Evolutionary conservation across 2,888 invertebrate species (phyloP), one percentile per base, ranked within the genome.

Genomic region (Loripinus fragilis): DNA sequence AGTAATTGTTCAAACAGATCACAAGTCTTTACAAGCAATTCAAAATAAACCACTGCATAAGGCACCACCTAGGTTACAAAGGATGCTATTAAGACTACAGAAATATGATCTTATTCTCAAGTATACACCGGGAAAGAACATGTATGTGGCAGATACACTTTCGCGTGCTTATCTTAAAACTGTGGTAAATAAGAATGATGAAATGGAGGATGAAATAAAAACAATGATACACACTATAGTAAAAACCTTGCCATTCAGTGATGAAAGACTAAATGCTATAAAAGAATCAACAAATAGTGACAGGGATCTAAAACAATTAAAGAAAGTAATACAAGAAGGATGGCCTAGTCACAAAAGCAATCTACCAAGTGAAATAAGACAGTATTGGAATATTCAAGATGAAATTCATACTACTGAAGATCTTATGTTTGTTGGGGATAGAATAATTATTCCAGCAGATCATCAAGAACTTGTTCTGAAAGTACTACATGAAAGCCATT

Each of bases 1-100:
- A 20, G 70, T 76, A 0, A 41, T 78, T 17, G 80, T 85, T 0
- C 52, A 78, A 25, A 74, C 75, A 35, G 83, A 86, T 41, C 85
- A 86, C 48, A 81, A 81, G 38, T 85, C 85, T 17, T 50, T 86
- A 17, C 78, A 82, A 38, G 38, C 75, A 23, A 77, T 86, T 28
- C 20, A 71, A 1, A 72, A 76, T 41, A 85, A 86, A 42, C 81
- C 81, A 12, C 42, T 85, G 10, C 33, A 68, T 15, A 65, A 60
- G 41, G 81, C 81, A 42, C 85, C 83, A 41, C 67, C 52, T 55
- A 42, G 85, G 20, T 66, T 86, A 25, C 86, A 86, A 72, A 66
- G 78, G 23, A 81, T 87, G 83, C 33, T 85, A 38, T 41, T 86
- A 41, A 48, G 71, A 12, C 25, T 76, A 17, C 80, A 77, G 30